Base-by-base conservation (phyloP, 2,113 vertebrate species). In the Procavia capensis region DNA sequence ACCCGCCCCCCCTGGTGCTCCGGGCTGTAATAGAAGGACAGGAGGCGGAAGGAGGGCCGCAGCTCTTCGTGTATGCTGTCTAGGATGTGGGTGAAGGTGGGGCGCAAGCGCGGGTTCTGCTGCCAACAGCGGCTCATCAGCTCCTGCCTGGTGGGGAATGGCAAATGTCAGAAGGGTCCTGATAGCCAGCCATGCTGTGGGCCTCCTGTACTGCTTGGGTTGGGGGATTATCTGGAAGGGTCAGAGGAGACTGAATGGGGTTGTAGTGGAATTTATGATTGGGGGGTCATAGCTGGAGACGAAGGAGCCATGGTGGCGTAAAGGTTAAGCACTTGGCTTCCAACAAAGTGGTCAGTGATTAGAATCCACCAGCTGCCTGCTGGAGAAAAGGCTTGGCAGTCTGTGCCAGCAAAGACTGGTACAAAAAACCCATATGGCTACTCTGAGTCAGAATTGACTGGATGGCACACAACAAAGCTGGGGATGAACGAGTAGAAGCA, bases 111-210 rank as follows among this genome's bases (percentile, higher is more conserved):
- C 0, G 98, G 98, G 88, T 98, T 99, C 96, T 98, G 98, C 93
- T 98, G 98, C 99, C 98, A 99, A 97, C 99, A 99, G 95, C 95
- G 96, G 34, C 92, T 95, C 98, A 99, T 99, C 97, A 99, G 97
- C 68, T 98, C 97, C 0, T 98, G 98, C 47, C 99, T 99, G 97
- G 0, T 4, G 45, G 31, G 85, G 13, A 29, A 29, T 22, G 57
- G 2, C 9, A 22, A 27, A 43, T 14, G 79, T 93, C 76, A 81
- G 41, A 84, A 82, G 80, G 31, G n/a, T 34, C 61, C 2, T 7
- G 36, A 43, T 29, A 14, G 45, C 76, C 68, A 41, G 43, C 17
- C 4, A 4, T 29, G 34, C 16, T 8, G 34, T 27, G 20, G 39
- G 39, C 59, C 70, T 80, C 81, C 82, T 50, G 47, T 29, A 25